These are phyloP conservation scores for Nycticryphes semicollaris DNA, from an alignment of 2,113 vertebrate species.

Conservation along the genomic window DNA sequence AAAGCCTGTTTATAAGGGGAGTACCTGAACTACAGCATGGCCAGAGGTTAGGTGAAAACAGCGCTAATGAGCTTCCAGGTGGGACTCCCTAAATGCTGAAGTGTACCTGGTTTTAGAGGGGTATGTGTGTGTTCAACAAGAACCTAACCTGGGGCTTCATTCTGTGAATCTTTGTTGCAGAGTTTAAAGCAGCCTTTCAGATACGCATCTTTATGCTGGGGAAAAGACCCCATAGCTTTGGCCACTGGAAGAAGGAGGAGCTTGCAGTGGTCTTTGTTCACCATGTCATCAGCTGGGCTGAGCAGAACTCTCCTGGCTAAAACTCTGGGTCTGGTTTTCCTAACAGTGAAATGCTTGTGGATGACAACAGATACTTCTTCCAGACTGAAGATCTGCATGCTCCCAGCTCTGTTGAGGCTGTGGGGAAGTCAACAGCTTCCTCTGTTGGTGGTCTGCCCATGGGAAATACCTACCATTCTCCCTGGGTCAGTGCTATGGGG, in stretches of 20 bases:
- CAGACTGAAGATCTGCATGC: not conserved
- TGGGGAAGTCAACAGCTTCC: not conserved
- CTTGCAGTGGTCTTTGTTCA: not conserved
- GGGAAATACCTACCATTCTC: not conserved
- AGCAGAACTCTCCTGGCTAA: not conserved
- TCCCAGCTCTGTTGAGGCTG: not conserved
- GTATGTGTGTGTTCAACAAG: not conserved
- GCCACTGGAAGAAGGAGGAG: not conserved
- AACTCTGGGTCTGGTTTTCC: not conserved
- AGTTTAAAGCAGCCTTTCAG: not conserved
- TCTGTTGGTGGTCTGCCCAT: not conserved
- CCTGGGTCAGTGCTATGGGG: not conserved
- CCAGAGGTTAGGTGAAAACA: not conserved
- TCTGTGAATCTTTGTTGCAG: not conserved
- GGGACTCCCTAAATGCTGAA: not conserved
- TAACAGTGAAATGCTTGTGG: not conserved
- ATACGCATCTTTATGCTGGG: not conserved
- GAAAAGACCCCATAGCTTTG: not conserved
- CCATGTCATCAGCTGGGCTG: accelerated
- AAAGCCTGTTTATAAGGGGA: not conserved
- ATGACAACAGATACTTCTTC: not conserved
- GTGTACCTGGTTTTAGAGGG: not conserved
- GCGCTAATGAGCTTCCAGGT: not conserved
- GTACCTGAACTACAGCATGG: not conserved
- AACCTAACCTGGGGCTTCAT: not conserved